Percentiles rank a stretch among this genome's conserved stretches.
Conservation (phyloP, 2,888 invertebrate species). For the Aethes cnicana region DNA sequence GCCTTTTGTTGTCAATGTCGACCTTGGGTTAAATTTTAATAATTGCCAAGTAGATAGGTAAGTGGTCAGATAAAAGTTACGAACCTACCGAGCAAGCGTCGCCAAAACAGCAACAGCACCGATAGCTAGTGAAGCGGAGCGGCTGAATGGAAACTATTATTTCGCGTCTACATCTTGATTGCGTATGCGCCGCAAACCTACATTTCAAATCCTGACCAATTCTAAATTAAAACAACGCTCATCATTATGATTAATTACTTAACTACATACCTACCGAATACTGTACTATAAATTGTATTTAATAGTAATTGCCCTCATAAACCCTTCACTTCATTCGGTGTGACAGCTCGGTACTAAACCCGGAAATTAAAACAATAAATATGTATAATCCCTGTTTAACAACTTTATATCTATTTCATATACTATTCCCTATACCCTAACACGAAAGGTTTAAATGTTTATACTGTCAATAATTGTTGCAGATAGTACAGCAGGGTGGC, state of each 20-base stretch:
- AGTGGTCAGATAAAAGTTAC: conserved; percentile 32
- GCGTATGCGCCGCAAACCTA: conserved; percentile 39
- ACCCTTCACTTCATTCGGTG: too few species aligned
- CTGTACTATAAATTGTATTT: background rate
- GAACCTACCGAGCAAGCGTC: too few species aligned
- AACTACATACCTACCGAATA: too few species aligned
- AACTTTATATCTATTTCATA: too few species aligned
- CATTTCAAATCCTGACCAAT: conserved; percentile 19
- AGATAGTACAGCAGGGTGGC: conserved; percentile 77
- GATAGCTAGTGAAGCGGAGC: conserved; percentile 62
- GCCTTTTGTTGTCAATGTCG: too few species aligned
- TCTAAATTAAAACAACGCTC: conserved; percentile 35
- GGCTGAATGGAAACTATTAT: conserved; percentile 48
- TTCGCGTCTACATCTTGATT: conserved; percentile 46
- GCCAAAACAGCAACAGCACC: conserved; percentile 46
- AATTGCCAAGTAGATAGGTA: too few species aligned
- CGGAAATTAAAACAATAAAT: too few species aligned
- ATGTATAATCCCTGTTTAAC: too few species aligned
- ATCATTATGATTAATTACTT: background rate
- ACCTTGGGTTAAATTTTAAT: too few species aligned
- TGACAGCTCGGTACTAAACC: too few species aligned
- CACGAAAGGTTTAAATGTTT: background rate
- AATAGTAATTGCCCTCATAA: too few species aligned
- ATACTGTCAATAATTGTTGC: conserved; percentile 47
- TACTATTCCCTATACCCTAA: too few species aligned